Base-by-base conservation (phyloP, 2,888 invertebrate genomes). In the Gymnoscelis rufifasciata region DNA sequence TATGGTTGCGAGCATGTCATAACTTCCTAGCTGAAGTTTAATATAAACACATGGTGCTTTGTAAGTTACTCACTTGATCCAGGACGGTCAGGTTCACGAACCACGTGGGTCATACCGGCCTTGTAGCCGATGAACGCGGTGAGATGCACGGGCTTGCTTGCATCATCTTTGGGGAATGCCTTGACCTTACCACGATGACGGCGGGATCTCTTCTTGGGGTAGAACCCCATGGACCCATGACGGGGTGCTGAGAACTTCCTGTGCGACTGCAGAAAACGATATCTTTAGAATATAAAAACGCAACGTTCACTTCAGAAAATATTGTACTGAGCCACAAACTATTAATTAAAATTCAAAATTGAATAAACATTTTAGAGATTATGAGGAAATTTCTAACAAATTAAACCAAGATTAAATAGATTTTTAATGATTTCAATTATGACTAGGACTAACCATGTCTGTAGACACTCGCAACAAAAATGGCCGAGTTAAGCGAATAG, bases 181-280 rank as follows among this genome's bases (percentile, higher is more conserved):
- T 99, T 99, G 58, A 97, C 97, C 89, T 98, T 99, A 68, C 99
- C 99, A 89, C 98, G 95, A 90, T 98, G 98, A 75, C 98, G 94
- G 62, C 92, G 92, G 62, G 97, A 95, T 64, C 99, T 93, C 90
- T 99, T 99, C 90, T 98, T 99, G 73, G 99, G 99, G 89, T 98
- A 95, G 92, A 99, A 99, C 67, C 98, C 99, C 96, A 99, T 97
- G 45, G 98, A 99, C 71, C 99, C 99, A 93, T 99, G 99, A 67
- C 99, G 96, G 68, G 99, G 99, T 33, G 99, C 99, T 78, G 98
- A 98, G 89, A 99, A 99, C 87, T 99, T 99, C 80, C 99, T 94
- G 90, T 99, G 99, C 90, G 99, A 99, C 99, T 99, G 84, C 36
- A 14, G 43, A 35, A 33, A 29, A 30, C 7, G 37, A 15, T 42